Percentiles rank a stretch among this genome's conserved stretches.
Evolutionary conservation across 2,888 invertebrate genomes (phyloP).

Genomic region (Dolichopus griseipennis): DNA sequence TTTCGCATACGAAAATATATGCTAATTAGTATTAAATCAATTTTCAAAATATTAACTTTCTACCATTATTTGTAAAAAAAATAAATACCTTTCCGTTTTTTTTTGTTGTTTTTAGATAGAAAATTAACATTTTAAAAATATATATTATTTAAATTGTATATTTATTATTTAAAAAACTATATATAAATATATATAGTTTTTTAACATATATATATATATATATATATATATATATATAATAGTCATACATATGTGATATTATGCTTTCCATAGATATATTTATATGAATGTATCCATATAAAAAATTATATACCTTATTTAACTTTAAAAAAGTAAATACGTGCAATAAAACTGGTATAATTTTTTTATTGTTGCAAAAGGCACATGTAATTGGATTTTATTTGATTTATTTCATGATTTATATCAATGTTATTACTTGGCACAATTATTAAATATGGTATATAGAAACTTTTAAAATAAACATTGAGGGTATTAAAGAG

Average conservation of each 20-base stretch:
- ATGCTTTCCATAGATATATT: no score
- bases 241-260: no score
- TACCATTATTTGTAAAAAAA: background rate
- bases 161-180: no score
- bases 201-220: no score
- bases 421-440: background rate
- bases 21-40: conserved; percentile 20
- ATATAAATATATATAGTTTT: no score
- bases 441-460: background rate
- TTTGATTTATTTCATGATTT: background rate
- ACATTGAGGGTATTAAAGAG: background rate
- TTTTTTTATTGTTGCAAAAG: background rate
- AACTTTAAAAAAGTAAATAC: background rate
- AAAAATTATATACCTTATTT: no score
- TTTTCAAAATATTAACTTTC: conserved; percentile 1
- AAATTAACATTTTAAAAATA: background rate
- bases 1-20: conserved; percentile 40
- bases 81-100: background rate
- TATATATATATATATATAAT: no score
- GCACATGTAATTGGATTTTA: background rate
- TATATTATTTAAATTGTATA: background rate
- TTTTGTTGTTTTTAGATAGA: no score
- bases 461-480: background rate
- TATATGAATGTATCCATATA: background rate
- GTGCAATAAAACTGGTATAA: conserved; percentile 2